phyloP scores from a whole-genome alignment of 2,888 invertebrate species.

The Chaitophorus viminalis region DNA sequence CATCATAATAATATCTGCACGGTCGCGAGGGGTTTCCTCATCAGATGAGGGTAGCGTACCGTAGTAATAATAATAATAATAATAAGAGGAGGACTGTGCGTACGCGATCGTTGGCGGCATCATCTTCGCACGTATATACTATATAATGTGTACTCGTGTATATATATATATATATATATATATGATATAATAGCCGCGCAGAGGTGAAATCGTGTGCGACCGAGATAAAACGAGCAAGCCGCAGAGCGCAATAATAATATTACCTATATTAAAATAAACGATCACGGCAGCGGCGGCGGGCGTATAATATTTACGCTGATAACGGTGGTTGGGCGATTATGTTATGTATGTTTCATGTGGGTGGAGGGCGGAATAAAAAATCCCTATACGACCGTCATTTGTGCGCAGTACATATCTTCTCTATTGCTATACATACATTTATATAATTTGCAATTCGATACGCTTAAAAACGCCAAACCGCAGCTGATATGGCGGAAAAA shows the following conservation, averaged over 20 bases:
- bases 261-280: not conserved
- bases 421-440: too few species aligned
- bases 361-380: not conserved
- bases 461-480: too few species aligned
- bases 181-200: too few species aligned
- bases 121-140: too few species aligned
- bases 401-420: not conserved
- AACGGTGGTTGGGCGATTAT: not conserved
- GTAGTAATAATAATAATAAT: not conserved
- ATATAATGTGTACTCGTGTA: too few species aligned
- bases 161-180: too few species aligned
- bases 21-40: not conserved
- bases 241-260: not conserved
- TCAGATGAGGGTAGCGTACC: not conserved
- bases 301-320: not conserved
- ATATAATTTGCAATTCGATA: too few species aligned
- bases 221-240: slow-evolving; percentile 32
- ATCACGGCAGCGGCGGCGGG: not conserved
- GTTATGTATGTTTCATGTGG: too few species aligned
- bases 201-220: not conserved
- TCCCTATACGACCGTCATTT: not conserved
- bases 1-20: too few species aligned
- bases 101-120: not conserved
- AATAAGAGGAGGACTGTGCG: not conserved
- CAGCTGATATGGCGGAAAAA: too few species aligned